Evolutionary conservation across 2,888 invertebrate genomes (phyloP).

Genomic region (Eilema caniola): DNA sequence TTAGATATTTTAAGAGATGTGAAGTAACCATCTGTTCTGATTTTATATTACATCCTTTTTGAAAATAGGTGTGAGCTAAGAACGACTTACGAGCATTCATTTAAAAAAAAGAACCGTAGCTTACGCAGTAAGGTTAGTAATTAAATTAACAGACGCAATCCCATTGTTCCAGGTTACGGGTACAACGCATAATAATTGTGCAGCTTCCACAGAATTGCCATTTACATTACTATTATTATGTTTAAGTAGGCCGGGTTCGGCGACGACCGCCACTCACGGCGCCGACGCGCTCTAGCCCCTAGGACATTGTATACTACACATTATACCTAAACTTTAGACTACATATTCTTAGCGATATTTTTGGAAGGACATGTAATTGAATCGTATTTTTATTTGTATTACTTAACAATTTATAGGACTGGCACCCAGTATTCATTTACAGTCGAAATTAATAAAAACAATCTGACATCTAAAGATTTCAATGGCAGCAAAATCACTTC

Average conservation of each 20-base stretch:
- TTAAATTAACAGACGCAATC: neutral
- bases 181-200: constrained; percentile 65
- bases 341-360: constrained; percentile 75
- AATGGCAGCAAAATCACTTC: neutral
- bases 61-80: too few species aligned
- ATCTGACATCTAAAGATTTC: neutral
- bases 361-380: constrained; percentile 75
- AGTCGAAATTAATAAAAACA: constrained; percentile 7
- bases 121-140: too few species aligned
- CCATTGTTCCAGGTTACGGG: constrained; percentile 66
- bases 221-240: constrained; percentile 69
- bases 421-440: constrained; percentile 76
- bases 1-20: too few species aligned
- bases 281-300: constrained; percentile 63
- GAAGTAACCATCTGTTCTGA: too few species aligned
- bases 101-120: neutral
- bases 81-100: too few species aligned
- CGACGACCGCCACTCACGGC: constrained; percentile 38
- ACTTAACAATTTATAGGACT: constrained; percentile 67
- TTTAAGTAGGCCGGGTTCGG: constrained; percentile 58
- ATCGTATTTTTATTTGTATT: constrained; percentile 73
- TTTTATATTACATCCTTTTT: too few species aligned
- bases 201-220: constrained; percentile 84
- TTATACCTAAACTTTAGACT: constrained; percentile 59
- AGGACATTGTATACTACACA: constrained; percentile 79